These are phyloP conservation scores for Streptopelia turtur DNA, from an alignment of 2,797 vertebrate genomes.

Conservation along the genomic window DNA sequence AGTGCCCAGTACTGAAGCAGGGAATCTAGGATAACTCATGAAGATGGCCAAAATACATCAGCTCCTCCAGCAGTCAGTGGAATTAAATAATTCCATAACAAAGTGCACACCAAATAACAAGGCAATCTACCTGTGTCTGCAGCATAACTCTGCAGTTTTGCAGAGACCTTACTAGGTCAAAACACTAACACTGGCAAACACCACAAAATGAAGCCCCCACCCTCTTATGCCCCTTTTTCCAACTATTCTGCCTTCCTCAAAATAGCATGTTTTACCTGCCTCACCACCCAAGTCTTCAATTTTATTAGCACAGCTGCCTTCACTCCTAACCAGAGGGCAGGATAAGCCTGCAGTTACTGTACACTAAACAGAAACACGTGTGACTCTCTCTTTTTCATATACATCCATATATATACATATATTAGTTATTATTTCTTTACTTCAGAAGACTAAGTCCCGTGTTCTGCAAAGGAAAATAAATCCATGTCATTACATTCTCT, in stretches of 20 bases:
- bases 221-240: neutral
- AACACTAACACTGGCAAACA: neutral
- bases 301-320: conserved; percentile 75
- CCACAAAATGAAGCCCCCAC: neutral
- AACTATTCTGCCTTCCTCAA: conserved; percentile 23
- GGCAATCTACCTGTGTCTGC: neutral
- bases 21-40: neutral
- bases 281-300: conserved; percentile 51
- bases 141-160: neutral
- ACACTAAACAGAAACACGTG: conserved; percentile 75
- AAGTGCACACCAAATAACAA: neutral
- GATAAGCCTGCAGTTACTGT: conserved; percentile 61
- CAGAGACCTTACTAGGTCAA: neutral
- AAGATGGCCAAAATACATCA: neutral
- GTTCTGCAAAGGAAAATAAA: conserved; percentile 69
- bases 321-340: conserved; percentile 53
- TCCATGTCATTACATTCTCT: conserved; percentile 37
- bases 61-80: neutral
- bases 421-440: conserved; percentile 59
- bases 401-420: conserved; percentile 16
- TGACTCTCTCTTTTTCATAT: conserved; percentile 47
- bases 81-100: neutral
- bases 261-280: conserved; percentile 44
- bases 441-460: conserved; percentile 44
- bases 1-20: neutral